These are phyloP conservation scores for Oriolus oriolus DNA, from an alignment of 2,113 vertebrate species.

Conservation along the genomic window DNA sequence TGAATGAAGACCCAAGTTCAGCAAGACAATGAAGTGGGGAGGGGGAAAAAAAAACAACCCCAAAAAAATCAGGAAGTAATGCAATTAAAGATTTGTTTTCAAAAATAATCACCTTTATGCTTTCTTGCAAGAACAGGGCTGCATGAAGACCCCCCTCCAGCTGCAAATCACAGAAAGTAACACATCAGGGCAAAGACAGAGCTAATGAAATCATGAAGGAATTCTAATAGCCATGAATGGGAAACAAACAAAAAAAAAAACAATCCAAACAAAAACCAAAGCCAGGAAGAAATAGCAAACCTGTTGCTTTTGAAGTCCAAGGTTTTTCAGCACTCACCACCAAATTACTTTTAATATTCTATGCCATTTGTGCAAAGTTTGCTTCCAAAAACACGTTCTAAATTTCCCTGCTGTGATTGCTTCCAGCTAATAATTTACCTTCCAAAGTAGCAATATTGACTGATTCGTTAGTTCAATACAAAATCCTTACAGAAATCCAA, in stretches of 20 bases:
- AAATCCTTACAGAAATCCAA: not conserved
- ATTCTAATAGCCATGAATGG: constrained; percentile 35
- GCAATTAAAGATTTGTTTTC: constrained; percentile 31
- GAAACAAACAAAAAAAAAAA: not conserved
- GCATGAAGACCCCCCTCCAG: constrained; percentile 92
- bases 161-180: constrained; percentile 85
- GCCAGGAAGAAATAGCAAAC: not conserved
- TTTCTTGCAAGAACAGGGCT: constrained; percentile 94
- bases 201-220: constrained; percentile 48
- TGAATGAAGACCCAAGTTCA: not conserved
- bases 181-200: constrained; percentile 71
- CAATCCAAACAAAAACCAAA: not conserved
- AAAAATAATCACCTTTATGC: constrained; percentile 91
- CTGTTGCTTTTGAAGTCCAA: not conserved
- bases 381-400: not conserved
- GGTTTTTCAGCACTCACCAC: not conserved
- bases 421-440: not conserved
- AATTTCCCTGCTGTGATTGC: not conserved
- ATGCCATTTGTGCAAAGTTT: not conserved
- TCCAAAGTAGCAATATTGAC: constrained; percentile 2
- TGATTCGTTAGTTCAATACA: not conserved
- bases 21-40: constrained; percentile 21
- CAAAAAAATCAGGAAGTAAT: not conserved
- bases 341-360: not conserved
- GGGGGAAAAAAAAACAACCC: not conserved